phyloP scores from a whole-genome alignment of 2,888 invertebrate species.

The Nebria salina region DNA sequence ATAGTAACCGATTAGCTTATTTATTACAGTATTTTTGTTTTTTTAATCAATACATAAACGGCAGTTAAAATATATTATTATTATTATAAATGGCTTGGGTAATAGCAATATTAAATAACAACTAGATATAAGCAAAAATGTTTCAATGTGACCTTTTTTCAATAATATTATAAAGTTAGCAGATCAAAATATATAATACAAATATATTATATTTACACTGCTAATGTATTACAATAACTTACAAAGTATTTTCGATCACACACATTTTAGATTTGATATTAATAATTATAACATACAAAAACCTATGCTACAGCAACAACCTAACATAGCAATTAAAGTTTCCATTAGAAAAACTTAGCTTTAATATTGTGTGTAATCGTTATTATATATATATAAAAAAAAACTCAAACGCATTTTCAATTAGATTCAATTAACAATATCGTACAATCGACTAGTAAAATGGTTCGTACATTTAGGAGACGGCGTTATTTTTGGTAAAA shows the following conservation, averaged over 20 bases:
- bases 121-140: slow-evolving; percentile 43
- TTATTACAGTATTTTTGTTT: slow-evolving; percentile 44
- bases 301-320: slow-evolving; percentile 41
- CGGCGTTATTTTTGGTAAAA: not conserved
- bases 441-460: slow-evolving; percentile 4
- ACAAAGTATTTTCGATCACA: slow-evolving; percentile 26
- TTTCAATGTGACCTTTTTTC: slow-evolving; percentile 45
- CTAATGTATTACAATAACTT: slow-evolving; percentile 14
- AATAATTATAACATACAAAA: slow-evolving; percentile 44
- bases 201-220: slow-evolving; percentile 12
- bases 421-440: slow-evolving; percentile 14
- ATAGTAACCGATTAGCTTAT: slow-evolving; percentile 42
- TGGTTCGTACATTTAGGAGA: not conserved
- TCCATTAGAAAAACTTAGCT: not conserved
- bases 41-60: slow-evolving; percentile 45
- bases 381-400: not conserved
- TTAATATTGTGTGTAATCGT: not conserved
- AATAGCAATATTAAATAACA: slow-evolving; percentile 46
- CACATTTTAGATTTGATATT: slow-evolving; percentile 16
- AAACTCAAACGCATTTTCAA: slow-evolving; percentile 4
- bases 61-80: slow-evolving; percentile 43
- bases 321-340: slow-evolving; percentile 31
- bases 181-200: slow-evolving; percentile 45
- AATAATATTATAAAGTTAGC: slow-evolving; percentile 41
- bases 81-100: slow-evolving; percentile 43